These are phyloP conservation scores for Hypothenemus hampei DNA, from an alignment of 1,140 invertebrate species.

Conservation along the genomic window DNA sequence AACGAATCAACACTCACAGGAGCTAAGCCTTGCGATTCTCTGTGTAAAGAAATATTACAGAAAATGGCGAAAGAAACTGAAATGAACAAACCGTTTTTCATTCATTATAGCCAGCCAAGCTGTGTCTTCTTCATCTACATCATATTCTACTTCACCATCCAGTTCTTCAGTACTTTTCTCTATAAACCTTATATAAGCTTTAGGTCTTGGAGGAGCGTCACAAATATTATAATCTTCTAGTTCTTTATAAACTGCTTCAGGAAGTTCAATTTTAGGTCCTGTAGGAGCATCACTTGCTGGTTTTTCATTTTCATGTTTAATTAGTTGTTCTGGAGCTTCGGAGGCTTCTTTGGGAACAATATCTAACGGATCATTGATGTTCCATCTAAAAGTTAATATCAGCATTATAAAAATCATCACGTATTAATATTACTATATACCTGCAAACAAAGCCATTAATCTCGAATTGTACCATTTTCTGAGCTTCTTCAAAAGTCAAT, in stretches of 20 bases:
- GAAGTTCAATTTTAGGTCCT: slow-evolving; percentile 61
- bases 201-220: slow-evolving; percentile 72
- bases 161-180: slow-evolving; percentile 92
- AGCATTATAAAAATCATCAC: background rate
- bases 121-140: slow-evolving; percentile 95
- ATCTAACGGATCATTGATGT: slow-evolving; percentile 56
- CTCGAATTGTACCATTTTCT: slow-evolving; percentile 80
- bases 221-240: slow-evolving; percentile 71
- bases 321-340: slow-evolving; percentile 30
- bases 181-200: slow-evolving; percentile 85
- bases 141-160: slow-evolving; percentile 93
- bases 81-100: slow-evolving; percentile 51
- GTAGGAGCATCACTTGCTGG: background rate
- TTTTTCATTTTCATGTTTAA: background rate
- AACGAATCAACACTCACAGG: slow-evolving; percentile 80
- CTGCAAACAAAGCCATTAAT: slow-evolving; percentile 57
- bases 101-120: slow-evolving; percentile 90
- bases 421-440: slow-evolving; percentile 1
- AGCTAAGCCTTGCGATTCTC: slow-evolving; percentile 61
- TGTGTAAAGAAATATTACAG: background rate
- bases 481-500: slow-evolving; percentile 71
- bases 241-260: slow-evolving; percentile 78
- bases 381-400: slow-evolving; percentile 50
- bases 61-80: background rate
- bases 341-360: slow-evolving; percentile 61